A percentile compares a stretch with the other conserved stretches of the same genome.
These are phyloP conservation scores for Myotis lucifugus DNA, from an alignment of 2,113 vertebrate species.

Conservation along the genomic window DNA sequence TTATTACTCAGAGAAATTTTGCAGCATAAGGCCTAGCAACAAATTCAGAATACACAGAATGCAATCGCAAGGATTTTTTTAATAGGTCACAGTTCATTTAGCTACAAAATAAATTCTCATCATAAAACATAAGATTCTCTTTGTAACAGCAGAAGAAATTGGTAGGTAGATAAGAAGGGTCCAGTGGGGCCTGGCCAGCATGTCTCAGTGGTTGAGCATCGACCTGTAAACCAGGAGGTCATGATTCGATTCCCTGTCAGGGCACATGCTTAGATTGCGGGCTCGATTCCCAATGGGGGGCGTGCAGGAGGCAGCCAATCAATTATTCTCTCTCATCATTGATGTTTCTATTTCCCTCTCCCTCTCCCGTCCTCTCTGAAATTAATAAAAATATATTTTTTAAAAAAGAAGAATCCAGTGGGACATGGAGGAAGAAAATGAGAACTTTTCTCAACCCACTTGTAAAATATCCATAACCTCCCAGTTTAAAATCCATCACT, in stretches of 20 bases:
- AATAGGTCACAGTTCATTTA: neutral
- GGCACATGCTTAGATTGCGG: too few species aligned
- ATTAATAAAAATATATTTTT: too few species aligned
- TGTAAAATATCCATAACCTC: neutral
- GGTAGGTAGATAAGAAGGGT: neutral
- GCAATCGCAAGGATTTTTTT: neutral
- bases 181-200: neutral
- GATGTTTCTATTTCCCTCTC: too few species aligned
- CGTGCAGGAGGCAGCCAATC: too few species aligned
- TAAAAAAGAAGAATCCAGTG: neutral
- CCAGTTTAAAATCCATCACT: neutral
- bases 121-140: neutral
- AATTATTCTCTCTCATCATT: too few species aligned
- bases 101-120: constrained; percentile 35
- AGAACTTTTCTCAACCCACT: neutral
- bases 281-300: too few species aligned
- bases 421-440: neutral
- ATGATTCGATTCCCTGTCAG: too few species aligned
- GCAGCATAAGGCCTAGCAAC: neutral
- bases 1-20: constrained; percentile 23
- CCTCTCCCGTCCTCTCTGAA: too few species aligned
- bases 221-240: too few species aligned
- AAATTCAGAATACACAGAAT: neutral
- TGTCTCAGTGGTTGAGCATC: too few species aligned
- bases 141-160: neutral